Evolutionary conservation across 2,797 vertebrate genomes (phyloP).

Genomic region (Danio kyathit): DNA sequence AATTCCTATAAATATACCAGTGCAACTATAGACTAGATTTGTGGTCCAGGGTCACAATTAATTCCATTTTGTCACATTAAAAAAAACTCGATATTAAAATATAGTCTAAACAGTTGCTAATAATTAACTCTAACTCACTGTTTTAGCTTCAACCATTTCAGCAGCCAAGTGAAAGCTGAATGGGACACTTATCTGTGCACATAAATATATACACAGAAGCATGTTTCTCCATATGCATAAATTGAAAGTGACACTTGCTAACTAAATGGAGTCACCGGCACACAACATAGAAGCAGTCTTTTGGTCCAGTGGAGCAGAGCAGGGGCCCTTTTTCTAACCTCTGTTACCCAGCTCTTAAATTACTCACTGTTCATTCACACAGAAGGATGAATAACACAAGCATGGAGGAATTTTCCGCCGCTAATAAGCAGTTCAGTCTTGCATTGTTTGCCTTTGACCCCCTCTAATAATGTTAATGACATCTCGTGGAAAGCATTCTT

Average conservation of each 20-base stretch:
- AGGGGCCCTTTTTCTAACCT: slow-evolving; percentile 31
- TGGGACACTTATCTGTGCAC: neutral
- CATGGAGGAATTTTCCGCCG: slow-evolving; percentile 13
- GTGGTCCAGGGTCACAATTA: too few relatives aligned
- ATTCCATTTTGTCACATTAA: too few relatives aligned
- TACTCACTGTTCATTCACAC: slow-evolving; percentile 54
- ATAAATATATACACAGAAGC: neutral
- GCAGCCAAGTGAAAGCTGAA: neutral
- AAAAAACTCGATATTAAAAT: neutral
- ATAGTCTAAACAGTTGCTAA: neutral
- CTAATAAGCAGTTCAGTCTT: neutral
- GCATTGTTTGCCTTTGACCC: slow-evolving; percentile 22
- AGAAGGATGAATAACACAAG: slow-evolving; percentile 42
- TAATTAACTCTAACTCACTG: neutral
- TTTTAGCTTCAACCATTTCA: neutral
- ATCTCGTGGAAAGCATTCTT: slow-evolving; percentile 62
- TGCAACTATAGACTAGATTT: too few relatives aligned
- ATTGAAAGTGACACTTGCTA: neutral
- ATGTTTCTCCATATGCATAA: neutral
- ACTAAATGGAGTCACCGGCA: neutral
- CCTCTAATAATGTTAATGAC: slow-evolving; percentile 4
- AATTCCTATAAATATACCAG: too few relatives aligned
- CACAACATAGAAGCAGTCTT: neutral
- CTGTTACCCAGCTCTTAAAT: slow-evolving; percentile 45
- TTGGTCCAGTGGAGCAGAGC: neutral